phyloP scores from a whole-genome alignment of 1,140 invertebrate genomes.

The Trichonephila clavipes region DNA sequence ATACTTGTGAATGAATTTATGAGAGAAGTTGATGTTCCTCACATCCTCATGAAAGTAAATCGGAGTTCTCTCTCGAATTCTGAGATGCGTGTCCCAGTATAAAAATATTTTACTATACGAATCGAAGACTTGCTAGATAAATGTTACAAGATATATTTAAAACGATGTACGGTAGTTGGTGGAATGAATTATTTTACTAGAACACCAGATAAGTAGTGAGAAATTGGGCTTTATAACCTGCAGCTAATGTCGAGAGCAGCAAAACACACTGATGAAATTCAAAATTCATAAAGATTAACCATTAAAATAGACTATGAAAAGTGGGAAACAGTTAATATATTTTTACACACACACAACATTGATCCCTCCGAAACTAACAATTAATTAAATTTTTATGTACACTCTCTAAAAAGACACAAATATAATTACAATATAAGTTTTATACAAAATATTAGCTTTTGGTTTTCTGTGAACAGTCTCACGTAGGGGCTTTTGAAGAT shows the following conservation, averaged over 20 bases:
- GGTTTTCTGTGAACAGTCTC: background rate
- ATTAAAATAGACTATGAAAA: constrained; percentile 30
- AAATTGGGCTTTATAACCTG: background rate
- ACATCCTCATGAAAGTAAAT: too few species aligned
- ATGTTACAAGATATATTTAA: background rate
- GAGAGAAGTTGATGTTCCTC: too few species aligned
- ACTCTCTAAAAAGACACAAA: constrained; percentile 9
- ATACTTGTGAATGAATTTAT: too few species aligned
- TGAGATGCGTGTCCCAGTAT: background rate
- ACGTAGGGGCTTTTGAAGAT: background rate
- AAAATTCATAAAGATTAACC: background rate
- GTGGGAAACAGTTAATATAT: constrained; percentile 6
- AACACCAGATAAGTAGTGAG: background rate
- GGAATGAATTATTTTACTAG: background rate
- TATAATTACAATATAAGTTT: background rate
- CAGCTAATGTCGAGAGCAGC: background rate
- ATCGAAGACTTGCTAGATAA: background rate
- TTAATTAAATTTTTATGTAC: background rate
- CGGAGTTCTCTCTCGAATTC: too few species aligned
- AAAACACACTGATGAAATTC: background rate
- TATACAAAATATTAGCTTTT: constrained; percentile 20
- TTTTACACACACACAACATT: background rate
- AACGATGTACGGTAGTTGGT: background rate
- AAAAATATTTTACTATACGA: background rate
- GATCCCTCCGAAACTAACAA: background rate